Evolutionary conservation across 1,140 invertebrate species (phyloP).

Genomic region (Contarinia nasturtii): DNA sequence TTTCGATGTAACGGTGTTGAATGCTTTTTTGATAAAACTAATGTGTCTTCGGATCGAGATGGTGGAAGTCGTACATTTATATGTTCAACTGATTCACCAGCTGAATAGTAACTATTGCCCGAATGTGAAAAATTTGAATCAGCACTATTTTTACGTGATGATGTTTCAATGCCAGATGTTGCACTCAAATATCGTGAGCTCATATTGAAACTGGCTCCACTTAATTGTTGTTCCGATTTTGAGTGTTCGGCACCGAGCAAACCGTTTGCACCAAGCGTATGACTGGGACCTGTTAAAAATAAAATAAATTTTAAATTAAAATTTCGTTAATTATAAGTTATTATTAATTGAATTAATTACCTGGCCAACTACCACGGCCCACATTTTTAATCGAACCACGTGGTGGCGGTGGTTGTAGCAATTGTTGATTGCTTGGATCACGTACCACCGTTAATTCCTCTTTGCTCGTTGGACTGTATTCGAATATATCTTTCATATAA

Average conservation of each 20-base stretch:
- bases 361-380: conserved; percentile 61
- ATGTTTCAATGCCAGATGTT: conserved; percentile 27
- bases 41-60: conserved; percentile 55
- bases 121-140: conserved; percentile 26
- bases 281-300: no score
- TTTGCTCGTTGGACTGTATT: conserved; percentile 9
- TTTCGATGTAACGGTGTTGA: conserved; percentile 18
- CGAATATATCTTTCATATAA: conserved; percentile 17
- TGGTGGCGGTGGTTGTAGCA: conserved; percentile 46
- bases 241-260: conserved; percentile 52
- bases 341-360: no score
- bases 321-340: no score
- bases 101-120: conserved; percentile 18
- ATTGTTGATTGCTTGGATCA: conserved; percentile 11
- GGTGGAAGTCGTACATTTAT: conserved; percentile 34
- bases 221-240: conserved; percentile 64
- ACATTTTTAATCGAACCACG: conserved; percentile 53
- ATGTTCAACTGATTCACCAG: conserved; percentile 5
- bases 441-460: conserved; percentile 4
- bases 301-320: no score
- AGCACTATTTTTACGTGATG: conserved; percentile 38
- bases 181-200: conserved; percentile 30
- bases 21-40: conserved; percentile 35
- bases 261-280: conserved; percentile 11
- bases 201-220: conserved; percentile 24